Base-by-base conservation (phyloP, 2,888 invertebrate genomes). In the Ypsolopha sequella region DNA sequence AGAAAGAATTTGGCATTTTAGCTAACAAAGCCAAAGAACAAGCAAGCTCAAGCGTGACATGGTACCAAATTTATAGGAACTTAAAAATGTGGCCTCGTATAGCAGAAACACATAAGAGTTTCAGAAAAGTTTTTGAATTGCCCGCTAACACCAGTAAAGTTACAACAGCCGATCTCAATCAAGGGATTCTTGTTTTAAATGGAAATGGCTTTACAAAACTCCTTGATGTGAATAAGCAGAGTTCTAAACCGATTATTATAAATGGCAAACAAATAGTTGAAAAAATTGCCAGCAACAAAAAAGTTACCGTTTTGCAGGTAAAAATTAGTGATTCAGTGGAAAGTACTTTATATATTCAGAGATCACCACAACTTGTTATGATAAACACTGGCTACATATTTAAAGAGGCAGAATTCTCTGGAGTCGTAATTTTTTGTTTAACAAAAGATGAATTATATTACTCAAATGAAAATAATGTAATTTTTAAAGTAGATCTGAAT, bases 51-150 rank as follows among this genome's bases (percentile, higher is more conserved):
- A 24, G 24, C 24, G 24, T 24, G 24, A 24, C 24, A 3, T 24
- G 24, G 24, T 24, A 24, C 24, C 24, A 24, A 24, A 24, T 24
- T 24, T 24, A 24, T 24, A 24, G 24, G 24, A 24, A 24, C 24
- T 24, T 24, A 24, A 24, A 24, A 24, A 24, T 24, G 24, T 24
- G 24, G 24, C 57, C 62, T 0, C 63, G 70, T 44, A 58, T 76
- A 33, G 8, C 34, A 7, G 13, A 35, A 34, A 13, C 9, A 13
- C 24, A 45, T n/a, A 34, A 7, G 3, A 24, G n/a, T 8, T 45
- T 45, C 10, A 24, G 7, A 10, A 8, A 24, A 7, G 24, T 45
- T 34, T 45, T 34, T 7, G 6, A n/a, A 34, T 10, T 6, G 24
- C 45, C 45, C 8, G 9, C 9, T 2, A 24, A 43, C 43, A 14